phyloP scores from a whole-genome alignment of 2,113 vertebrate species.

The Tenebrosternarchus preto region DNA sequence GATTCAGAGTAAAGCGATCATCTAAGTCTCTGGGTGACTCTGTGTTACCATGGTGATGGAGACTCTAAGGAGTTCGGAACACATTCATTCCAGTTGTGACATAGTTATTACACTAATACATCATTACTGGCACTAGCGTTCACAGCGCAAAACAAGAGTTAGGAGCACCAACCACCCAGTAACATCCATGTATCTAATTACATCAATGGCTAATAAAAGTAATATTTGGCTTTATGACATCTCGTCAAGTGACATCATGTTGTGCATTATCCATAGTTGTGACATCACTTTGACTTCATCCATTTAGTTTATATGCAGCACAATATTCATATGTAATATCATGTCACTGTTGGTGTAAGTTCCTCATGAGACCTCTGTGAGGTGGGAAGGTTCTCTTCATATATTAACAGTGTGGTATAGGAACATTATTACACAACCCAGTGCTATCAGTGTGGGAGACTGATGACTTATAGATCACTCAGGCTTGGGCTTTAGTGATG shows the following conservation, averaged over 20 bases:
- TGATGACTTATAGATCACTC: too few relatives aligned
- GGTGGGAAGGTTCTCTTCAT: background rate
- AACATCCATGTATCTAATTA: background rate
- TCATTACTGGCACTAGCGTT: constrained; percentile 25
- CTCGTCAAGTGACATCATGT: background rate
- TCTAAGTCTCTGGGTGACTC: constrained; percentile 34
- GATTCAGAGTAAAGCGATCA: constrained; percentile 33
- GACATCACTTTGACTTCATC: background rate
- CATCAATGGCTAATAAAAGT: too few relatives aligned
- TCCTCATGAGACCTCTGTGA: background rate
- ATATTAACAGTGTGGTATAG: background rate
- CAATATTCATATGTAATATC: too few relatives aligned
- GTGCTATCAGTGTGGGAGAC: background rate
- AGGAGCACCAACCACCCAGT: background rate
- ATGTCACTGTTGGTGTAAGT: background rate
- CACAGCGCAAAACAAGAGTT: background rate
- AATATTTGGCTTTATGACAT: background rate
- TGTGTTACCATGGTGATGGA: constrained; percentile 34
- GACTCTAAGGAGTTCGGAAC: constrained; percentile 43
- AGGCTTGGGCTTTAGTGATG: background rate
- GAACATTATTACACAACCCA: background rate
- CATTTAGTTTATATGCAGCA: too few relatives aligned
- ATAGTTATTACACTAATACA: constrained; percentile 41
- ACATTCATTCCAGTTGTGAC: constrained; percentile 37
- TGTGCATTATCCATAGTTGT: background rate